These are phyloP conservation scores for Tetrao urogallus DNA, from an alignment of 2,113 vertebrate genomes.

Conservation along the genomic window DNA sequence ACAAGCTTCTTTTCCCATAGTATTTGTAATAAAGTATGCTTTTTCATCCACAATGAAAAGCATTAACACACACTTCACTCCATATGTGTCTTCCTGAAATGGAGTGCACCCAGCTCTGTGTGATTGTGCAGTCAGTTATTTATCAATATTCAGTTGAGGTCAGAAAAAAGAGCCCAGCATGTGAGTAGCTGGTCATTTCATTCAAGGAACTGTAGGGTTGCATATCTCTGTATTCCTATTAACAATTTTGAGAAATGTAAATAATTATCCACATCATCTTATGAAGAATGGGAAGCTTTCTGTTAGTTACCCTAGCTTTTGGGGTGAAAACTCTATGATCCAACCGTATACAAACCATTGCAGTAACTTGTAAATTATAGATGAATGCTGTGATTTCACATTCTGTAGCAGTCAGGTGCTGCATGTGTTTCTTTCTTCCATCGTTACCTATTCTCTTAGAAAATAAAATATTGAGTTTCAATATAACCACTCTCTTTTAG, in stretches of 20 bases:
- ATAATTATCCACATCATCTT: neutral
- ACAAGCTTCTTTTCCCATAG: conserved; percentile 23
- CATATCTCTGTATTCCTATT: neutral
- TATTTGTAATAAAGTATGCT: conserved; percentile 7
- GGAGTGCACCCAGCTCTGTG: neutral
- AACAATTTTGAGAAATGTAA: neutral
- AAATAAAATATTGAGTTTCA: neutral
- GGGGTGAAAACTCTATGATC: neutral
- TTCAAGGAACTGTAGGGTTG: neutral
- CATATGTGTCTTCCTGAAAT: neutral
- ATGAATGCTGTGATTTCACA: conserved; percentile 40
- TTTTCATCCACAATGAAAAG: neutral
- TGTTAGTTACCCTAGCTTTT: neutral
- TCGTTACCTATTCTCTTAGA: neutral
- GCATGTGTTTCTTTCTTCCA: neutral
- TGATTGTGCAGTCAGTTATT: neutral
- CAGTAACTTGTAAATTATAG: conserved; percentile 15
- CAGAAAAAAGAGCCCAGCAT: neutral
- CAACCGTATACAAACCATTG: neutral
- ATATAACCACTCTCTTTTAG: neutral
- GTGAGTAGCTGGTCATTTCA: neutral
- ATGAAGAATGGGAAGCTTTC: neutral
- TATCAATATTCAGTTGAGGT: neutral
- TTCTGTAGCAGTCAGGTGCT: conserved; percentile 39
- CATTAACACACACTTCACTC: neutral